Conservation (phyloP, 2,888 invertebrate genomes). For the Cantharis flavilabris region DNA sequence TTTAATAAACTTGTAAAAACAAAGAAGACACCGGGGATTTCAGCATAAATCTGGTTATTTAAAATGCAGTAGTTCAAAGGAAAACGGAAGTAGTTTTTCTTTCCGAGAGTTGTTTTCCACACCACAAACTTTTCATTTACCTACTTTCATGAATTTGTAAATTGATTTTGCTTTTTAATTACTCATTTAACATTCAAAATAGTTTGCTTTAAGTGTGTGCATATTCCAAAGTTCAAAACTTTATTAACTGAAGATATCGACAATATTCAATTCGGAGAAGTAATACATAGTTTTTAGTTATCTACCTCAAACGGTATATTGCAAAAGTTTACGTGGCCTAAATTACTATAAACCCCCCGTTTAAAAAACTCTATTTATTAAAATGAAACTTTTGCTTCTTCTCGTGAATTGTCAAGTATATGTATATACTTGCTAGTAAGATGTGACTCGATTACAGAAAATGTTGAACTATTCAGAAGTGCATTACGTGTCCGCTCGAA, state of each 20-base stretch:
- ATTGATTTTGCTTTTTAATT: background rate
- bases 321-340: background rate
- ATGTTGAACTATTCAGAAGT: background rate
- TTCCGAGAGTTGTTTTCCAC: background rate
- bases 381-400: background rate
- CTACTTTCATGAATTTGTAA: background rate
- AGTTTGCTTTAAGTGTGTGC: background rate
- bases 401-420: background rate
- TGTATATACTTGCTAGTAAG: background rate
- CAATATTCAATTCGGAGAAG: background rate
- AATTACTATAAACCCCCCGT: background rate
- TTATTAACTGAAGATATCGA: background rate
- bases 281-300: background rate
- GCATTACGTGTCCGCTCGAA: background rate
- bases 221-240: background rate
- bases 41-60: background rate
- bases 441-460: background rate
- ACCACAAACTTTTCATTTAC: background rate
- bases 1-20: background rate
- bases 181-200: background rate
- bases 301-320: background rate
- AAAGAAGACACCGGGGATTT: background rate
- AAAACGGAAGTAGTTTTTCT: background rate
- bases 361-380: background rate
- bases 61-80: background rate